A percentile compares a stretch with the other conserved stretches of the same genome.
phyloP scores from a whole-genome alignment of 1,140 invertebrate species.

The Trachelipus rathkii region DNA sequence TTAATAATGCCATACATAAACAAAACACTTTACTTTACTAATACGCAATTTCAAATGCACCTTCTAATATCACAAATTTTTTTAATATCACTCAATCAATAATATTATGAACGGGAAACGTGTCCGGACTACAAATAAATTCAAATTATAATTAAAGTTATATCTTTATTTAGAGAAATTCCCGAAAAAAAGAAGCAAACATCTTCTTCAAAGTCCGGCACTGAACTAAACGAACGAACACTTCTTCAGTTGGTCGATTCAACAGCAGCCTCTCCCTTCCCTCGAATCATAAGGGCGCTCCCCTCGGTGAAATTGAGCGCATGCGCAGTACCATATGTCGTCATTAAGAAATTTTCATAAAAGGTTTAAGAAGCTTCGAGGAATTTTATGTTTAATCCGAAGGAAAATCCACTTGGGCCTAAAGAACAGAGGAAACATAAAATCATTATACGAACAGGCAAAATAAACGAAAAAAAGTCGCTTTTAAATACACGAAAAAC shows the following conservation, averaged over 20 bases:
- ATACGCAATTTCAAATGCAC: background rate
- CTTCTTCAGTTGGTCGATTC: background rate
- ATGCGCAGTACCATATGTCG: background rate
- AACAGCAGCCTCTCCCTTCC: background rate
- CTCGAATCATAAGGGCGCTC: background rate
- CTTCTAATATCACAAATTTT: background rate
- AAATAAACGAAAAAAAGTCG: background rate
- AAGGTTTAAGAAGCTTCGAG: too few species aligned
- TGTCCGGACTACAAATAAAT: background rate
- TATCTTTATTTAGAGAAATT: background rate
- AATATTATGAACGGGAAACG: background rate
- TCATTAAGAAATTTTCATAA: background rate
- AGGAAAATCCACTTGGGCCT: too few species aligned
- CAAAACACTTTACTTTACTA: background rate
- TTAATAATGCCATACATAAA: conserved; percentile 1
- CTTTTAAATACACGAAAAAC: background rate
- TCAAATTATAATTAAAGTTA: background rate
- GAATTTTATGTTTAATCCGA: too few species aligned
- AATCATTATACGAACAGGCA: background rate
- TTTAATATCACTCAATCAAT: conserved; percentile 2
- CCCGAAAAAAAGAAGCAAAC: background rate
- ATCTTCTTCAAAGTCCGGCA: background rate
- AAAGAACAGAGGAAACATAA: too few species aligned
- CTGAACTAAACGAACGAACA: background rate
- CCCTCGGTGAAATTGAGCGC: background rate